Evolutionary conservation across 2,797 vertebrate species (phyloP), one percentile per base, ranked within the genome.

Genomic region (Lateolabrax maculatus): DNA sequence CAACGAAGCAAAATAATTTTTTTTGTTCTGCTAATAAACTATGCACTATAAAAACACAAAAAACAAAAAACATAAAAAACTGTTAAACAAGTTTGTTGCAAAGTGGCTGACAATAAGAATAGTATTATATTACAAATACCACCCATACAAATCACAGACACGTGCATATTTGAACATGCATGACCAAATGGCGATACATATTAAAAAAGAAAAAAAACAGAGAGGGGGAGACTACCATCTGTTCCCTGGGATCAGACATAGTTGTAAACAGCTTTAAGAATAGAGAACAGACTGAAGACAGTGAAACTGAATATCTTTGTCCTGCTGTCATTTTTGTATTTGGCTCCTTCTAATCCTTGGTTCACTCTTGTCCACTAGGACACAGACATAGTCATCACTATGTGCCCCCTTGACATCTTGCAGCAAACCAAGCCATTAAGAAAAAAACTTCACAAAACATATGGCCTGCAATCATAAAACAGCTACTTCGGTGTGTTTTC

Each of bases 261-360:
- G 79, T 80, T 81, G 72, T 91, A 92, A 92, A 91, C 90, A 92
- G 84, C 87, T 92, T 90, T 90, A 92, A 88, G 89, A 92, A 92
- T 83, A 93, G 86, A 90, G 84, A 86, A 83, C 83, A 87, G 77
- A 80, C 71, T 86, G 63, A 84, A 82, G 70, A 84, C 56, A 80
- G 79, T 82, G 87, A 86, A 90, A 90, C 77, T 73, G 56, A 86
- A 87, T 86, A 88, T 87, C 71, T 85, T 71, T 79, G 68, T 91
- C 87, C 81, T 87, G 74, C 79, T 85, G 84, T 87, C 80, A 80
- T 81, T 82, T 87, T 72, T 12, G 9, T n/a, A 82, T 71, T 79
- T 80, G 48, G 67, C 62, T 83, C 36, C 65, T 55, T 75, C 72
- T 77, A 81, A 79, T 85, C 53, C 58, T 63, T 19, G 23, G 34